Base-by-base conservation (phyloP, 2,797 vertebrate species). In the Mionectes olivaceus region DNA sequence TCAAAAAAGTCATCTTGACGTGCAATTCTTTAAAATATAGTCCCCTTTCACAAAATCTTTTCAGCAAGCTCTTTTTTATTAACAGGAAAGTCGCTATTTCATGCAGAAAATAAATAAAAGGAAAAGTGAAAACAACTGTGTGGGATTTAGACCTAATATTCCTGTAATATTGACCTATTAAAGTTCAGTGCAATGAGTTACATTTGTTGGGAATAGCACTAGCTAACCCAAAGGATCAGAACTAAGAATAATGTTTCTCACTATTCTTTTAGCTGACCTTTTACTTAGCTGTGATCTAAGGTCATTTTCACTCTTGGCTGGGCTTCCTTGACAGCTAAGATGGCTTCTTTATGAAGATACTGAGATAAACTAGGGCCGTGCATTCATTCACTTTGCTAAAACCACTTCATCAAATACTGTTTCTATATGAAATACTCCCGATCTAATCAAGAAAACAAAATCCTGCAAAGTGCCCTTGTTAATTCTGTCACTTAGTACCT, bases 271-370 rank as follows among this genome's bases (percentile, higher is more conserved):
- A 23, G 24, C 76, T 97, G 97, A 97, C 96, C 97, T 98, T 97
- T 97, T 74, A 87, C 95, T 97, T 94, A 89, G 95, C 96, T 97
- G 96, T 97, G 94, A 94, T 96, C 95, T 98, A 97, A 98, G 97
- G 97, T 97, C 96, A 93, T 97, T 98, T 98, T 98, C 97, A 97
- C 97, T 97, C 95, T 97, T 97, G 96, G 95, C 93, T 97, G 96
- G 96, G 95, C 96, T 97, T 96, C 94, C 89, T 93, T 91, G 90
- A 97, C 95, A 95, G 94, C 87, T 83, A 92, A 94, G 97, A 95
- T 95, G 96, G 94, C 93, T 97, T 97, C 96, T 97, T 97, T 95
- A 96, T 94, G 95, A 94, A 98, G 96, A 96, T 52, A 28, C 46
- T 24, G 96, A 93, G 97, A 97, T 97, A 97, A 97, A 96, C 86